phyloP scores from a whole-genome alignment of 2,888 invertebrate genomes.

The Synergus gifuensis region DNA sequence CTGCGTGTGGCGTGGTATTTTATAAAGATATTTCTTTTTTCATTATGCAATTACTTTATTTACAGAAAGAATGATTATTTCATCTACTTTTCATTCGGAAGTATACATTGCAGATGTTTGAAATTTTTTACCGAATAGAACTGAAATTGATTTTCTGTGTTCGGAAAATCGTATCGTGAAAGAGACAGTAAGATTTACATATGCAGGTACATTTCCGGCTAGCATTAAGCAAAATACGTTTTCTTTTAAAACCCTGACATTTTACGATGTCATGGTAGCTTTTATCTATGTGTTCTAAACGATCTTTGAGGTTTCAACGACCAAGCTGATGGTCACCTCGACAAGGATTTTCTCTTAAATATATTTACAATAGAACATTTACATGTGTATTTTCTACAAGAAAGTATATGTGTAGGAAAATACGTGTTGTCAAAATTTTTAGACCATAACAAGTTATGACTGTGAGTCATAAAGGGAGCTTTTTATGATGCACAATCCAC shows the following conservation, averaged over 20 bases:
- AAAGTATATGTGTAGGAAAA: neutral
- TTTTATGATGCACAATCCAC: conserved; percentile 16
- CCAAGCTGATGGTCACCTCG: neutral
- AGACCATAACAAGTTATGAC: conserved; percentile 11
- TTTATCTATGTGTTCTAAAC: conserved; percentile 18
- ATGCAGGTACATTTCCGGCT: conserved; percentile 17
- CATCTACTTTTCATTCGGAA: neutral
- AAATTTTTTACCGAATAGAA: neutral
- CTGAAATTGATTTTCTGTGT: neutral
- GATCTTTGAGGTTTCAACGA: neutral
- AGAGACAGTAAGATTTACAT: conserved; percentile 7
- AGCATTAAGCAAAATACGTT: conserved; percentile 9
- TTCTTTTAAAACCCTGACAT: conserved; percentile 15
- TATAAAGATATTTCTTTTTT: neutral
- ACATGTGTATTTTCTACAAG: neutral
- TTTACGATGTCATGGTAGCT: neutral
- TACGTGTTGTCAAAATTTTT: neutral
- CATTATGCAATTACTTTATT: neutral
- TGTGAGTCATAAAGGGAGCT: neutral
- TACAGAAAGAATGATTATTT: neutral
- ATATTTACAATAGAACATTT: neutral
- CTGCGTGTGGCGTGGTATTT: neutral
- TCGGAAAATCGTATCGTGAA: neutral
- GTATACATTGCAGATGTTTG: neutral
- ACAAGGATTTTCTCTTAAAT: neutral